A percentile compares a stretch with the other conserved stretches of the same genome.
These are phyloP conservation scores for Malurus elegans DNA, from an alignment of 2,113 vertebrate genomes.

Conservation along the genomic window DNA sequence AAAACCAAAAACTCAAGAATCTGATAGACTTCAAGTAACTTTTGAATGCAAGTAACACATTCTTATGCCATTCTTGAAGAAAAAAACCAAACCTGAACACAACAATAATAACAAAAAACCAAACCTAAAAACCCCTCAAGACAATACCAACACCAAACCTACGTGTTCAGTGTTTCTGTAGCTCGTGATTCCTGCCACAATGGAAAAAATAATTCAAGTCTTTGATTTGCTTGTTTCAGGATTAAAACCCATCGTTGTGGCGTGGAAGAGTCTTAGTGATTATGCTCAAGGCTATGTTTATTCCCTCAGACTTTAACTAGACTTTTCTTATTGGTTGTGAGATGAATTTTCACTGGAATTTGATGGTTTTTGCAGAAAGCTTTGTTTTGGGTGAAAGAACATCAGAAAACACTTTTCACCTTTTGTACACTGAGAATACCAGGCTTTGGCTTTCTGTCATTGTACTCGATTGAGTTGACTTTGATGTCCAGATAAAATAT, in stretches of 20 bases:
- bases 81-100: neutral
- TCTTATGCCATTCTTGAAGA: neutral
- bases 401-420: neutral
- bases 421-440: fast-evolving
- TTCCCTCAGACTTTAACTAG: neutral
- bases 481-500: fast-evolving
- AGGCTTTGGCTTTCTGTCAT: neutral
- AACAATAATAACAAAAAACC: neutral
- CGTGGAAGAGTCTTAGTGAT: neutral
- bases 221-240: neutral
- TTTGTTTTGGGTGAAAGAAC: neutral
- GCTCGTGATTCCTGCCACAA: neutral
- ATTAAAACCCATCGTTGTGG: neutral
- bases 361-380: neutral
- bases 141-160: neutral
- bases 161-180: neutral
- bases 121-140: fast-evolving
- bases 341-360: neutral
- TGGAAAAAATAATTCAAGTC: neutral
- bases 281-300: neutral
- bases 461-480: neutral
- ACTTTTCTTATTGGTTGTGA: neutral
- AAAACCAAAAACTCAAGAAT: neutral
- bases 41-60: neutral
- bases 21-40: neutral